Conservation (phyloP, 2,888 invertebrate genomes). For the Nematopogon swammerdamellus region DNA sequence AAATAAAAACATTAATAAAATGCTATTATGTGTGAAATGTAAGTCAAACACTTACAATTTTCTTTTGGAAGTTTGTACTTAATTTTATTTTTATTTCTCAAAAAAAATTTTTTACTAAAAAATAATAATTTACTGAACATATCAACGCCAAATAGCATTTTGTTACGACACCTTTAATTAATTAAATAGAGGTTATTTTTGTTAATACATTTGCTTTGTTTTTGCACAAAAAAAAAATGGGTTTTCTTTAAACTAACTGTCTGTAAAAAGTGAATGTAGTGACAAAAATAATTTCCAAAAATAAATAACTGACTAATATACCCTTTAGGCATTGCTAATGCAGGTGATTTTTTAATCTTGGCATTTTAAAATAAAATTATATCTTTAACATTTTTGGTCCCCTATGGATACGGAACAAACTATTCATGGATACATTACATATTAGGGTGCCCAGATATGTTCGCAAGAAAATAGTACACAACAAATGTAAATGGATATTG, state of each 20-base stretch:
- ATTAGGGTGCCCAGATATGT: too few species aligned
- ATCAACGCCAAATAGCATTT: background rate
- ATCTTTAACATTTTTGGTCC: too few species aligned
- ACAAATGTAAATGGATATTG: too few species aligned
- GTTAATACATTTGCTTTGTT: constrained; percentile 52
- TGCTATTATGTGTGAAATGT: too few species aligned
- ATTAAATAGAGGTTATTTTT: constrained; percentile 30
- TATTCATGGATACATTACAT: too few species aligned
- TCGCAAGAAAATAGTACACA: too few species aligned
- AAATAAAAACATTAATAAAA: too few species aligned
- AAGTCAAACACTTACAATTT: too few species aligned
- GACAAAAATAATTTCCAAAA: constrained; percentile 30
- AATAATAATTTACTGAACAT: background rate
- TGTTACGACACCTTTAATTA: constrained; percentile 7
- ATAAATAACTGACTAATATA: constrained; percentile 17
- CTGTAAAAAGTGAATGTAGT: constrained; percentile 46
- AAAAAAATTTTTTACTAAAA: constrained; percentile 1
- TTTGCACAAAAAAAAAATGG: constrained; percentile 20
- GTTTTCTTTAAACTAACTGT: constrained; percentile 56
- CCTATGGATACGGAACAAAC: too few species aligned
- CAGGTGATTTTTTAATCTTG: background rate
- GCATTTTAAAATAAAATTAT: background rate
- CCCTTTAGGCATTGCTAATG: constrained; percentile 9
- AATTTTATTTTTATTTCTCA: background rate
- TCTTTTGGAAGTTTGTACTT: constrained; percentile 6